phyloP scores from a whole-genome alignment of 92 coral and sea anemone genomes.

The Paragorgia papillata region DNA sequence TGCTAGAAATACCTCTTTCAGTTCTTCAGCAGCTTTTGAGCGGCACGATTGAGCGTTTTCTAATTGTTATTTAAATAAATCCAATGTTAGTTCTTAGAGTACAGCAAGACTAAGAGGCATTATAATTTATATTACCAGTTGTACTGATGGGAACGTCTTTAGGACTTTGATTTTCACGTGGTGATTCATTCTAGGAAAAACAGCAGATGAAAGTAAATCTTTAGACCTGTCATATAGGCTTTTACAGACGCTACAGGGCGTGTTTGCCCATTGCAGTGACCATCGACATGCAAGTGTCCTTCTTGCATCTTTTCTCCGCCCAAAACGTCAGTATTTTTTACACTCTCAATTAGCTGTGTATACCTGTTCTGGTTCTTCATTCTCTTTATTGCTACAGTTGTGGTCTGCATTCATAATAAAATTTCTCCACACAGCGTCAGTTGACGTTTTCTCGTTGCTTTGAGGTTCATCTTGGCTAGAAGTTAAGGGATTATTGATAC shows the following conservation, averaged over 20 bases:
- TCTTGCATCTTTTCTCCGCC: too few species aligned
- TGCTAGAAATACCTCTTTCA: constrained; percentile 30
- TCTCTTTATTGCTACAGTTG: too few species aligned
- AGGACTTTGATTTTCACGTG: not conserved
- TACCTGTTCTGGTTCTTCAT: not conserved
- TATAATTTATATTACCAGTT: not conserved
- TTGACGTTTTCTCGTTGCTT: constrained; percentile 1
- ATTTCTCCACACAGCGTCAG: constrained; percentile 9
- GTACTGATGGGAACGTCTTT: not conserved
- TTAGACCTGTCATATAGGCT: too few species aligned
- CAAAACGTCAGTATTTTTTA: too few species aligned
- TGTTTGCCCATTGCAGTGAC: too few species aligned
- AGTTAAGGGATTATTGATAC: not conserved
- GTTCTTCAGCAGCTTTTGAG: constrained; percentile 29
- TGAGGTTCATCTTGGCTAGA: not conserved
- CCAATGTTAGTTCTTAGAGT: not conserved
- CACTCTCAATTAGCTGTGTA: too few species aligned
- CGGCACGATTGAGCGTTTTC: constrained; percentile 3
- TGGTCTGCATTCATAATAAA: not conserved
- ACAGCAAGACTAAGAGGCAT: too few species aligned
- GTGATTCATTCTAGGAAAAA: not conserved
- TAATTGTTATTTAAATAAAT: not conserved
- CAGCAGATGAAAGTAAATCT: not conserved
- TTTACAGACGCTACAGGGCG: too few species aligned
- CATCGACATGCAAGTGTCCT: too few species aligned